Evolutionary conservation across 1,140 invertebrate genomes (phyloP), one percentile per base, ranked within the genome.

Genomic region (Drosophila ohnishii): DNA sequence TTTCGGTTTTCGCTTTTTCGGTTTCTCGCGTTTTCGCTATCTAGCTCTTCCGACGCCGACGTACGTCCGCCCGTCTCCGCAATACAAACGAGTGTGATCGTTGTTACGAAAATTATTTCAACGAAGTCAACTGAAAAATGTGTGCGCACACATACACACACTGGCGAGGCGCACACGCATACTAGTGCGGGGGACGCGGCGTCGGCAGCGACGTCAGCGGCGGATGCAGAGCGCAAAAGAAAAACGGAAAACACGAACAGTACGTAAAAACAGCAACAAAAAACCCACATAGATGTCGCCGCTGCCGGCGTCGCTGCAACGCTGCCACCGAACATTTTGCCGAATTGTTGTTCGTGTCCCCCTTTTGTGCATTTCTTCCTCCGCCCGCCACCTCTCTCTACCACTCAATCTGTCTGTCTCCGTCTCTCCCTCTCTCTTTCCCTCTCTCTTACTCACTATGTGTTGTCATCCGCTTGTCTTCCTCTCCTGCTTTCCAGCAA

Each of bases 91-190:
- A 90, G 85, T 90, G 90, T 85, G 90, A 91, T 91, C 90, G 90
- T 91, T 89, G 86, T 91, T 85, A 90, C 88, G 88, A 90, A 90
- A 90, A 90, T 89, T 89, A 90, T 89, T 91, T 88, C 77, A 78
- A 82, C 90, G 86, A 87, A 91, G 88, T 90, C 88, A 80, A 87
- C 84, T 83, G 84, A 84, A 87, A 87, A 88, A 80, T 88, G 73
- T 88, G 72, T 83, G 72, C 76, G 75, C 48, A 50, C 48, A 50
- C 48, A 28, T 8, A 47, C 13, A 47, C 22, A 57, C 59, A 53
- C 53, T 51, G 8, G 35, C 35, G 28, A 10, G 35, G 35, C 45
- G 59, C 55, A 59, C 44, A 19, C 47, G 32, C 32, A 62, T 19
- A 40, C 32, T 40, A 48, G 66, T 42, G 53, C 45, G 58, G 73